Evolutionary conservation across 1,140 invertebrate genomes (phyloP).

Genomic region (Drosophila pseudoananassae): DNA sequence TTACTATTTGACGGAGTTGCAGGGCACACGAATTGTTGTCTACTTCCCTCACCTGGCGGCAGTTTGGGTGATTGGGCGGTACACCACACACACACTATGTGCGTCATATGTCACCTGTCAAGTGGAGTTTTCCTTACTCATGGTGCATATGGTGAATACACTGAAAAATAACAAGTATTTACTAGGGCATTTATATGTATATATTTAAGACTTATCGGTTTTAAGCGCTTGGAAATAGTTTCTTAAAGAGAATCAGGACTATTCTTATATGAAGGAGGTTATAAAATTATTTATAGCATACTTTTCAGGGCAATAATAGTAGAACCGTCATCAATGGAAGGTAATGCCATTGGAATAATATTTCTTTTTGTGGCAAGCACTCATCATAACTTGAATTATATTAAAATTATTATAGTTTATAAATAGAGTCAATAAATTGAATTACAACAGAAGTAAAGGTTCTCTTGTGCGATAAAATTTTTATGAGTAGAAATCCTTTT

Average conservation of each 20-base stretch:
- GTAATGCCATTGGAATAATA: no score
- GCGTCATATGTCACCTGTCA: slow-evolving; percentile 49
- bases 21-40: slow-evolving; percentile 35
- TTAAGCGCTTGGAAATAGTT: no score
- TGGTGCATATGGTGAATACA: slow-evolving; percentile 3
- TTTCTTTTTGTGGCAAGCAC: no score
- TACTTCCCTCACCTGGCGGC: slow-evolving; percentile 16
- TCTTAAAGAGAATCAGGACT: background rate
- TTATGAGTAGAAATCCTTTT: no score
- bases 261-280: no score
- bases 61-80: slow-evolving; percentile 19
- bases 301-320: background rate
- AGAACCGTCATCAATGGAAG: no score
- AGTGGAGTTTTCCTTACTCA: slow-evolving; percentile 33
- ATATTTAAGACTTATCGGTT: background rate
- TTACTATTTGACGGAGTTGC: background rate
- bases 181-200: no score
- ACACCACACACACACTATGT: slow-evolving; percentile 28
- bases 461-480: no score
- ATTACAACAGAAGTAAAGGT: no score
- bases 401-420: no score
- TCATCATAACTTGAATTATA: no score
- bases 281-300: background rate
- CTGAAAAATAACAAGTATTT: background rate
- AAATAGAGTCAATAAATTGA: no score